Conservation (phyloP, 2,113 vertebrate genomes). For the Indri indri region DNA sequence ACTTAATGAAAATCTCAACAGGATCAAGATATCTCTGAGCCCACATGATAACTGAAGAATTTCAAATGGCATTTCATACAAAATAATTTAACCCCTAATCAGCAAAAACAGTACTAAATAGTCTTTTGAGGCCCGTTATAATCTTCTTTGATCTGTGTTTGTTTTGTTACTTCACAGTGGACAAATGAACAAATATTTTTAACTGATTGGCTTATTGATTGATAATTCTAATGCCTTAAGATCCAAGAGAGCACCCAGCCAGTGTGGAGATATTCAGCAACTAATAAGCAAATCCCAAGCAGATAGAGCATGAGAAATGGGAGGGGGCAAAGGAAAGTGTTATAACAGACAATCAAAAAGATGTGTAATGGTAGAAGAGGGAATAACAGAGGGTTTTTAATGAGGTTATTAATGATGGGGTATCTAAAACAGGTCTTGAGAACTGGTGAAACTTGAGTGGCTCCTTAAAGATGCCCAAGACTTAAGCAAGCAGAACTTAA, state of each 20-base stretch:
- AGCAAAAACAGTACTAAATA: not conserved
- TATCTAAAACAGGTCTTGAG: not conserved
- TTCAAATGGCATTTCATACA: constrained; percentile 13
- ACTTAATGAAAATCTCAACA: constrained; percentile 39
- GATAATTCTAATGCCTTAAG: not conserved
- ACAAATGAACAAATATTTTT: constrained; percentile 19
- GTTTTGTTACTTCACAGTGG: not conserved
- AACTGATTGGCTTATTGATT: not conserved
- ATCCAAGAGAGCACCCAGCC: not conserved
- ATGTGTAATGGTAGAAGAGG: not conserved
- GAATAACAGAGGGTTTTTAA: not conserved
- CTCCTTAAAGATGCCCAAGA: not conserved
- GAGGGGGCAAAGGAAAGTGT: not conserved
- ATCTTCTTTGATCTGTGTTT: constrained; percentile 5
- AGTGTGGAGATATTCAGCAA: not conserved
- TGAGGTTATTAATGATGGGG: not conserved
- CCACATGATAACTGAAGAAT: not conserved
- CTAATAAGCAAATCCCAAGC: not conserved
- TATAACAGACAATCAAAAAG: not conserved
- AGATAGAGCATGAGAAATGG: not conserved
- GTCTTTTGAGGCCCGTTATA: not conserved
- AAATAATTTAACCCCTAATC: constrained; percentile 31
- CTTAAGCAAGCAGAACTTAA: not conserved
- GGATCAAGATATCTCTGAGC: not conserved
- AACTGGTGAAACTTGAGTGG: not conserved